These are phyloP conservation scores for Tyria jacobaeae DNA, from an alignment of 2,888 invertebrate genomes.

Conservation along the genomic window DNA sequence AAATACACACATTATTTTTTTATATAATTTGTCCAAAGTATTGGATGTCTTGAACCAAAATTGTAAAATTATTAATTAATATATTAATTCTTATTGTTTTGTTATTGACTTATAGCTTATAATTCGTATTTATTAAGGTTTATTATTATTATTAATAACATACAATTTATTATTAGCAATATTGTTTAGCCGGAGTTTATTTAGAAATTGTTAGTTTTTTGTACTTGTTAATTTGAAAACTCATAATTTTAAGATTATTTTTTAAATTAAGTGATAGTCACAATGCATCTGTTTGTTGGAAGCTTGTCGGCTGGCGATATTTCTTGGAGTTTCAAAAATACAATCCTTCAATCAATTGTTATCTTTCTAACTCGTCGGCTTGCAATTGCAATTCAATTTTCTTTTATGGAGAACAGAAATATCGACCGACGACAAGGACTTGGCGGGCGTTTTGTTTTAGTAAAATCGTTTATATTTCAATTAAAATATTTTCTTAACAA, in stretches of 20 bases:
- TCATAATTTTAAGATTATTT: constrained; percentile 58
- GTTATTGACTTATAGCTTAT: constrained; percentile 64
- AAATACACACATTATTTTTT: constrained; percentile 32
- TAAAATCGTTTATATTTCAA: constrained; percentile 9
- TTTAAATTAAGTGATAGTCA: constrained; percentile 38
- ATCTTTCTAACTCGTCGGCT: not conserved
- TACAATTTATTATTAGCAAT: constrained; percentile 22
- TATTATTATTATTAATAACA: constrained; percentile 39
- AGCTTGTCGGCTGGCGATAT: constrained; percentile 4
- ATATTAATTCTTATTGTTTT: constrained; percentile 39
- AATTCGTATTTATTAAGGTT: constrained; percentile 53
- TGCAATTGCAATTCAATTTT: not conserved
- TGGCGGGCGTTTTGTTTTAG: constrained; percentile 19
- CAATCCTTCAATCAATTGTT: not conserved
- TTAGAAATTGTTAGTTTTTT: constrained; percentile 57
- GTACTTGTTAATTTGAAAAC: constrained; percentile 53
- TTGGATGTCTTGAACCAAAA: constrained; percentile 82
- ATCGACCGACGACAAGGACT: not conserved
- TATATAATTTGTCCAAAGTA: constrained; percentile 67
- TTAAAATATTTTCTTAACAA: not conserved
- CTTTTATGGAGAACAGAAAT: not conserved
- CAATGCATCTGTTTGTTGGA: constrained; percentile 18
- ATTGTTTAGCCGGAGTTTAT: constrained; percentile 28
- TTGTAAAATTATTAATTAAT: constrained; percentile 51
- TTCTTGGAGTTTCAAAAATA: not conserved